Evolutionary conservation across 2,113 vertebrate species (phyloP), one percentile per base, ranked within the genome.

Genomic region (Rhizomys pruinosus): DNA sequence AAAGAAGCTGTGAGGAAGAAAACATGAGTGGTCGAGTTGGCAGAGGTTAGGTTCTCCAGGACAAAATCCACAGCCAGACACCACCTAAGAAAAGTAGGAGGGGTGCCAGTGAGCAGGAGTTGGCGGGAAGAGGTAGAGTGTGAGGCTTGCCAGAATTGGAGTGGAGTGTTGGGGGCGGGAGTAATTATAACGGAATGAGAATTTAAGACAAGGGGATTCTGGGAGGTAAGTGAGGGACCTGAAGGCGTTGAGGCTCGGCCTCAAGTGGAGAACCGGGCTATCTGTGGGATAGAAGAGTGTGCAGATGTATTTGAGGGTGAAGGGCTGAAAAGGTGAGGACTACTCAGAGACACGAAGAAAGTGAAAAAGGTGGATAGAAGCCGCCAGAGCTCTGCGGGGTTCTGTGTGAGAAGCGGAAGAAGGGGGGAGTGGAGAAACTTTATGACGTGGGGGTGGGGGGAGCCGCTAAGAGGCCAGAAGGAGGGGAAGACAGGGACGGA

Each of bases 91-190:
- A 44, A 52, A 34, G 25, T n/a, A n/a, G 66, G 4, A n/a, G 44
- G 23, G 15, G 0, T 64, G 39, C 6, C 22, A 39, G 11, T 19
- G 29, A n/a, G 22, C n/a, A 5, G 0, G 11, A 13, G 3, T 72
- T 44, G 59, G 7, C 29, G 22, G 39, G 59, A 11, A 7, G 23
- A 19, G 32, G n/a, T n/a, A n/a, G n/a, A n/a, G n/a, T n/a, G n/a
- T n/a, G n/a, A n/a, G n/a, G n/a, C n/a, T n/a, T n/a, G n/a, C n/a
- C n/a, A n/a, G n/a, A n/a, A n/a, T 59, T 16, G 22, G 25, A 20
- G 15, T 32, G 20, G 34, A 3, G 22, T 5, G 17, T 66, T 42
- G 44, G 22, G 7, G 5, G 11, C 52, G n/a, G n/a, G 44, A 34
- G 17, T 20, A 22, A 52, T 27, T 32, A 13, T 19, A 1, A 55